Conservation (phyloP, 2,888 invertebrate genomes). For the Zonitis immaculata region DNA sequence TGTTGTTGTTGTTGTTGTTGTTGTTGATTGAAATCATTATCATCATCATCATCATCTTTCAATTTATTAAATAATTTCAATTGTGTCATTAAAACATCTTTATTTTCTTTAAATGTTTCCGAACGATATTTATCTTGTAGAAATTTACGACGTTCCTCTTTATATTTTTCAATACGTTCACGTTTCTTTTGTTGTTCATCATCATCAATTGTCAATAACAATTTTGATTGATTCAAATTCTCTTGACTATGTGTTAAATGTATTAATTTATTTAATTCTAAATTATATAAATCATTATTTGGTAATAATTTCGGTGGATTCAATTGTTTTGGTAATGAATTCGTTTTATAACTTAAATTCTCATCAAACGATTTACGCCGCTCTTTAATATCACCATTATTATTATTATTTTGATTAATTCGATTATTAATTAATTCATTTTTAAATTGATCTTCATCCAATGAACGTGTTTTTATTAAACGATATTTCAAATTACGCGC, state of each 20-base stretch:
- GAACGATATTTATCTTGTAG: conserved; percentile 81
- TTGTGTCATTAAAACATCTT: conserved; percentile 51
- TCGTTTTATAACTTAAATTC: conserved; percentile 37
- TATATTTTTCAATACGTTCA: conserved; percentile 84
- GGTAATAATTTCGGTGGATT: conserved; percentile 56
- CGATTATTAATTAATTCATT: conserved; percentile 56
- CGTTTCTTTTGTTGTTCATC: conserved; percentile 54
- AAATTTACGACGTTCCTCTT: conserved; percentile 82
- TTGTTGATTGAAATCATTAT: neutral
- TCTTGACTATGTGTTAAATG: conserved; percentile 43
- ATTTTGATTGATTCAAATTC: conserved; percentile 28
- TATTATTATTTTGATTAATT: conserved; percentile 11
- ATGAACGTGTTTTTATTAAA: conserved; percentile 61
- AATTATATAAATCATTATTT: conserved; percentile 38
- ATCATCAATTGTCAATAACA: conserved; percentile 28
- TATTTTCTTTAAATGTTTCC: conserved; percentile 67
- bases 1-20: neutral
- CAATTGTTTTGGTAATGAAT: conserved; percentile 55
- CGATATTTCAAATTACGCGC: conserved; percentile 61
- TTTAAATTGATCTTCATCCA: conserved; percentile 70
- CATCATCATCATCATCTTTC: conserved; percentile 25
- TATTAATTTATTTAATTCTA: conserved; percentile 27
- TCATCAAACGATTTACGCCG: conserved; percentile 59
- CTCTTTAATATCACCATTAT: conserved; percentile 4
- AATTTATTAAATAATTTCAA: conserved; percentile 47